Conservation (phyloP, 2,888 invertebrate species). For the Disparrhopalites patrizii region DNA sequence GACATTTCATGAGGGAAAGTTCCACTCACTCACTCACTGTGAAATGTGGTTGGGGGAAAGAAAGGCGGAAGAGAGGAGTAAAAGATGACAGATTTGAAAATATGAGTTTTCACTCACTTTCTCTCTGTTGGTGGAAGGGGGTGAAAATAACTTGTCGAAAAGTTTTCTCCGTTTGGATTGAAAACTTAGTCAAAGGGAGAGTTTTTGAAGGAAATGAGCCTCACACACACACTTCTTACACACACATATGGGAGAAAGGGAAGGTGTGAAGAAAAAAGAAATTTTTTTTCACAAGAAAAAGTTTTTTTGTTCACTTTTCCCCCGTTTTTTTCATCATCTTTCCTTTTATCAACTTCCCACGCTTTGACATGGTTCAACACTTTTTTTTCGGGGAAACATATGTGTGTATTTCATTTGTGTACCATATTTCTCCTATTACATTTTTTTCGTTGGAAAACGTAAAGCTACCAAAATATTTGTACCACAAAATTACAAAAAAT, state of each 20-base stretch:
- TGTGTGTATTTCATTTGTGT: too few relatives aligned
- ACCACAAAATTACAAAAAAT: too few relatives aligned
- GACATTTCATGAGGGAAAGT: too few relatives aligned
- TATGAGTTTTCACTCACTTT: slow-evolving; percentile 32
- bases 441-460: too few relatives aligned
- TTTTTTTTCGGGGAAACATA: too few relatives aligned
- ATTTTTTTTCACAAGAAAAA: background rate
- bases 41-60: background rate
- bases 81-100: slow-evolving; percentile 48
- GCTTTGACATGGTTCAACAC: too few relatives aligned
- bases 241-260: background rate
- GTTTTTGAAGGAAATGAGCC: slow-evolving; percentile 17
- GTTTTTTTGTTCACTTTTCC: too few relatives aligned
- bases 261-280: background rate
- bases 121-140: slow-evolving; percentile 15
- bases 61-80: slow-evolving; percentile 24
- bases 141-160: slow-evolving; percentile 33
- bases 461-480: too few relatives aligned
- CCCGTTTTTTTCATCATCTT: too few relatives aligned
- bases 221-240: background rate
- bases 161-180: slow-evolving; percentile 39
- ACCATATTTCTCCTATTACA: too few relatives aligned
- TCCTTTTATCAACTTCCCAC: too few relatives aligned
- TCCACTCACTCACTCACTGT: too few relatives aligned
- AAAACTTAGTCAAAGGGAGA: slow-evolving; percentile 28